phyloP scores from a whole-genome alignment of 2,888 invertebrate genomes.

The Aethes cnicana region DNA sequence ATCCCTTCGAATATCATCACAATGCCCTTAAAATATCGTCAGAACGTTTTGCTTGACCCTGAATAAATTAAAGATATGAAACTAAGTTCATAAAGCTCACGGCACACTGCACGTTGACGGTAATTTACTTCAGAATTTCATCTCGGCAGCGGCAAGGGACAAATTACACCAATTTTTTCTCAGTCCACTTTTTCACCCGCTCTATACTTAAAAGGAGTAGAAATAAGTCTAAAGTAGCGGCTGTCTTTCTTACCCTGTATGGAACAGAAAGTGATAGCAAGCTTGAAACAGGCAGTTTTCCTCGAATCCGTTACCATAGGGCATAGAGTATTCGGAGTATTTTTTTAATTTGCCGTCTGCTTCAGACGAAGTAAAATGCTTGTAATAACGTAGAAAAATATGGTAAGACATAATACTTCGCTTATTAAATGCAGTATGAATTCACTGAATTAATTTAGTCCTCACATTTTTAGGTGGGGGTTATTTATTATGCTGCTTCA shows the following conservation, averaged over 20 bases:
- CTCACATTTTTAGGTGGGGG: no score
- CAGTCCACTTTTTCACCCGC: conserved; percentile 31
- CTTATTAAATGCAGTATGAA: conserved; percentile 36
- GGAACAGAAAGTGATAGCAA: background rate
- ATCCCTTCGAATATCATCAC: no score
- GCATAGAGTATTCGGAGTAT: conserved; percentile 41
- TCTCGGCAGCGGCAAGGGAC: conserved; percentile 24
- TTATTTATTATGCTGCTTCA: no score
- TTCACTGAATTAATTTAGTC: background rate
- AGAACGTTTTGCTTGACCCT: background rate
- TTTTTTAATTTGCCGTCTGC: conserved; percentile 45
- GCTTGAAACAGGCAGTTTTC: background rate
- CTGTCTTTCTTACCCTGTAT: background rate
- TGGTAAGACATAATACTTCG: conserved; percentile 44
- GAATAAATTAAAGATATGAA: background rate
- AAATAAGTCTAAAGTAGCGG: background rate
- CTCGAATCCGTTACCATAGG: conserved; percentile 2
- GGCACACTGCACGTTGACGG: conserved; percentile 4
- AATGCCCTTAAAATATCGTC: no score
- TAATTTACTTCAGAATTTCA: conserved; percentile 20
- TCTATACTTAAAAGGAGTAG: background rate
- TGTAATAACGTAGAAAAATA: conserved; percentile 56
- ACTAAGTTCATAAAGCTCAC: conserved; percentile 1
- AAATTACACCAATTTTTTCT: conserved; percentile 38
- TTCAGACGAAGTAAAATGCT: conserved; percentile 43